Percentiles rank a stretch among this genome's conserved stretches.
phyloP scores from a whole-genome alignment of 2,888 invertebrate species.

The Drosophila sordidapex region DNA sequence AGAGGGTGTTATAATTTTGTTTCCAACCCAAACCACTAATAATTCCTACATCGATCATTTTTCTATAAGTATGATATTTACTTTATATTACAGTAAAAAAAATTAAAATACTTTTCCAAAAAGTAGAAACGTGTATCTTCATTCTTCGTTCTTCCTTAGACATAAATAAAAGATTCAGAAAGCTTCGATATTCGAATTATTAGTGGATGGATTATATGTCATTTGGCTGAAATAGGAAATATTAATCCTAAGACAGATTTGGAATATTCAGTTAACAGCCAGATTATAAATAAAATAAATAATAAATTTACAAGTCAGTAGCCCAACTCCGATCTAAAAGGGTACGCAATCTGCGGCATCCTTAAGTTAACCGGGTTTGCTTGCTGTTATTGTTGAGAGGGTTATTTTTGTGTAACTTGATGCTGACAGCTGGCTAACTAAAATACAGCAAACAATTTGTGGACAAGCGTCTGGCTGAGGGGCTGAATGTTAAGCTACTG shows the following conservation, averaged over 20 bases:
- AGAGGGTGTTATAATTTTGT: not conserved
- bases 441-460: slow-evolving; percentile 55
- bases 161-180: not conserved
- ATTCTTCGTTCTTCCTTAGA: not conserved
- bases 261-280: not conserved
- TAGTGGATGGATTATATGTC: not conserved
- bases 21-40: not conserved
- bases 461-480: slow-evolving; percentile 13
- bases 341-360: not conserved
- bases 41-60: not conserved
- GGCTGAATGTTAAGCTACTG: slow-evolving; percentile 13
- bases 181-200: not conserved
- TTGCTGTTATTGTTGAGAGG: slow-evolving; percentile 22
- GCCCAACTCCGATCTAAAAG: not conserved
- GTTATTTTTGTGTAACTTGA: slow-evolving; percentile 30
- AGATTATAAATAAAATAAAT: not conserved
- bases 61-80: not conserved
- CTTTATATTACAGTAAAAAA: not conserved
- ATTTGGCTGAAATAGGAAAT: not conserved
- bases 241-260: not conserved
- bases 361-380: not conserved
- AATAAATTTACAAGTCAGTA: not conserved
- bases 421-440: slow-evolving; percentile 53
- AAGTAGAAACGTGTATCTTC: not conserved
- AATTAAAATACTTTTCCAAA: not conserved